A percentile compares a stretch with the other conserved stretches of the same genome.
phyloP scores from a whole-genome alignment of 2,797 vertebrate species.

The Xenopus petersii region DNA sequence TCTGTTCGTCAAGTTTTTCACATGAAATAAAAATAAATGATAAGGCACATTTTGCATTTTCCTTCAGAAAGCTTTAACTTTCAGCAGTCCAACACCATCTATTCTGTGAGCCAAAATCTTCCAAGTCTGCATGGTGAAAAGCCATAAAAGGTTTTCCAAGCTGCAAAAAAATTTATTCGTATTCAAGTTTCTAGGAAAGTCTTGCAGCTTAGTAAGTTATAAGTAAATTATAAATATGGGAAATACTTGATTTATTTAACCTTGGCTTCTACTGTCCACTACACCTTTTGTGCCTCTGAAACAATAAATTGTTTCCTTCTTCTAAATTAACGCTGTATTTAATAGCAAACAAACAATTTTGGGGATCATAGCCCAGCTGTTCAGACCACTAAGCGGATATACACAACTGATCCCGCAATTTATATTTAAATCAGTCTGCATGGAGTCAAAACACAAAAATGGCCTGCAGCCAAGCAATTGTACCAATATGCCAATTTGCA shows the following conservation, averaged over 20 bases:
- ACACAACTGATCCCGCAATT: constrained; percentile 20
- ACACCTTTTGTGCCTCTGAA: no score
- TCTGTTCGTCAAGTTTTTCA: no score
- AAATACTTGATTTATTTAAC: constrained; percentile 1
- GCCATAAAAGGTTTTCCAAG: not conserved
- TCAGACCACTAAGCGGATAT: not conserved
- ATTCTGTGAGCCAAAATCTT: not conserved
- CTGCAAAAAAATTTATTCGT: not conserved
- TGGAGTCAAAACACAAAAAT: constrained; percentile 3
- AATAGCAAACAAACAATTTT: constrained; percentile 22
- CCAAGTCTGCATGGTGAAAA: not conserved
- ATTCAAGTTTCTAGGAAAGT: not conserved
- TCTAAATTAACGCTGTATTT: not conserved
- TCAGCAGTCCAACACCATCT: no score
- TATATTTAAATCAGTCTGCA: constrained; percentile 22
- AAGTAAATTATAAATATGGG: no score
- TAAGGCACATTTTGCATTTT: no score
- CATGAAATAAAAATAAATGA: no score
- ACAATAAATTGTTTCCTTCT: no score
- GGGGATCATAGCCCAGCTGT: constrained; percentile 27
- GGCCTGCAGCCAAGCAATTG: not conserved
- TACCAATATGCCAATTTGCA: constrained; percentile 8
- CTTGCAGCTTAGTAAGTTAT: no score
- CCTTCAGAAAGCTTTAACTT: no score
- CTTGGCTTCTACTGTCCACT: no score